Conservation (phyloP, 2,797 vertebrate species). For the Tamandua tetradactyla region DNA sequence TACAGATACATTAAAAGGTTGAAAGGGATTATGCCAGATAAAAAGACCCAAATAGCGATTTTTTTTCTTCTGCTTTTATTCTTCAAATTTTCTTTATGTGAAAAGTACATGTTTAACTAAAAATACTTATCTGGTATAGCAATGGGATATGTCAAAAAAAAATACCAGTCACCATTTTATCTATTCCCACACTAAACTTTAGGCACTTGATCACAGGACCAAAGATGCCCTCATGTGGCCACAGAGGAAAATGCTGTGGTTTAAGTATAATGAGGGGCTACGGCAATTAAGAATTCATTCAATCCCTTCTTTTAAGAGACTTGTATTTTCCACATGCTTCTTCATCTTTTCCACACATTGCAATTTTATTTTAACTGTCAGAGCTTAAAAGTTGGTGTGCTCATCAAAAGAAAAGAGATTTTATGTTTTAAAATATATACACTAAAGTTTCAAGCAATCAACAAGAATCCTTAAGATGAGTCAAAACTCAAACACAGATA, state of each 20-base stretch:
- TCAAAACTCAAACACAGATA: not conserved
- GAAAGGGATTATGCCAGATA: not conserved
- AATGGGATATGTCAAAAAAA: conserved; percentile 63
- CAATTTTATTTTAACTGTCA: not conserved
- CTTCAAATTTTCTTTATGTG: conserved; percentile 6
- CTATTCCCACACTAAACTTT: not conserved
- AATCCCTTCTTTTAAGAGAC: not conserved
- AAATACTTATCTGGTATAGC: conserved; percentile 57
- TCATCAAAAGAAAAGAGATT: not conserved
- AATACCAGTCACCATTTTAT: not conserved
- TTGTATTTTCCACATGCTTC: not conserved
- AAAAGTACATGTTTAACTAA: conserved; percentile 54
- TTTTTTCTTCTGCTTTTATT: not conserved
- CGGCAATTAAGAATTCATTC: not conserved
- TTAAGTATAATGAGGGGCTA: not conserved
- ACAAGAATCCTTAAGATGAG: not conserved
- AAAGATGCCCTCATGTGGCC: conserved; percentile 68
- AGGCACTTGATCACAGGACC: not conserved
- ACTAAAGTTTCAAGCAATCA: not conserved
- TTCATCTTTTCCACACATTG: not conserved
- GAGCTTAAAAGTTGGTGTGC: not conserved
- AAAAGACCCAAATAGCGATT: not conserved
- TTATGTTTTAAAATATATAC: conserved; percentile 1
- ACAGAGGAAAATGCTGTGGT: not conserved
- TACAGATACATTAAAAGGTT: not conserved